Conservation (phyloP, 2,113 vertebrate species). For the Melanotaenia duboulayi region DNA sequence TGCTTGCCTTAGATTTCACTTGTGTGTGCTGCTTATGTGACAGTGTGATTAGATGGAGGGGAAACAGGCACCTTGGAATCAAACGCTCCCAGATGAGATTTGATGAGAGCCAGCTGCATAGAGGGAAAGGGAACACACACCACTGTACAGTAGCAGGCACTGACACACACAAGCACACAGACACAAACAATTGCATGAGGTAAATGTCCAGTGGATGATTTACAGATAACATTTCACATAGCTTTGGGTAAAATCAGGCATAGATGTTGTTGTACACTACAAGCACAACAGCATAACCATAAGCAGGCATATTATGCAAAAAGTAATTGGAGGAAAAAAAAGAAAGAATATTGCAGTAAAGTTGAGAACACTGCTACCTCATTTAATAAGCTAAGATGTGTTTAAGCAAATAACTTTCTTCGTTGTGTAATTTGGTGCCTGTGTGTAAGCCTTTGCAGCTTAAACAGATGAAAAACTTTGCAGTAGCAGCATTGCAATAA, state of each 20-base stretch:
- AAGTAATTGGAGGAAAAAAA: background rate
- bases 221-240: conserved; percentile 59
- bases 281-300: conserved; percentile 10
- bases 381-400: background rate
- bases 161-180: conserved; percentile 24
- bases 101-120: conserved; percentile 81
- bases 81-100: conserved; percentile 81
- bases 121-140: conserved; percentile 48
- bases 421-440: background rate
- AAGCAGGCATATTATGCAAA: background rate
- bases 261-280: conserved; percentile 23
- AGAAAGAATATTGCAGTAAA: background rate
- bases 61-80: conserved; percentile 80
- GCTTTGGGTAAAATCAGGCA: conserved; percentile 33
- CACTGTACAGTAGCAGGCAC: conserved; percentile 61
- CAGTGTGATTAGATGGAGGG: conserved; percentile 71
- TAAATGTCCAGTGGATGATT: conserved; percentile 64
- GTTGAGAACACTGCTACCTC: background rate
- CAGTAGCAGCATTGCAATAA: background rate
- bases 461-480: background rate
- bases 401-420: background rate
- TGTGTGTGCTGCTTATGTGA: conserved; percentile 54
- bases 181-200: conserved; percentile 42
- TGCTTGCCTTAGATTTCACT: conserved; percentile 52
- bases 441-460: background rate